phyloP scores from a whole-genome alignment of 37 sponge, comb jelly and placozoan genomes.

The Ephydatia muelleri region DNA sequence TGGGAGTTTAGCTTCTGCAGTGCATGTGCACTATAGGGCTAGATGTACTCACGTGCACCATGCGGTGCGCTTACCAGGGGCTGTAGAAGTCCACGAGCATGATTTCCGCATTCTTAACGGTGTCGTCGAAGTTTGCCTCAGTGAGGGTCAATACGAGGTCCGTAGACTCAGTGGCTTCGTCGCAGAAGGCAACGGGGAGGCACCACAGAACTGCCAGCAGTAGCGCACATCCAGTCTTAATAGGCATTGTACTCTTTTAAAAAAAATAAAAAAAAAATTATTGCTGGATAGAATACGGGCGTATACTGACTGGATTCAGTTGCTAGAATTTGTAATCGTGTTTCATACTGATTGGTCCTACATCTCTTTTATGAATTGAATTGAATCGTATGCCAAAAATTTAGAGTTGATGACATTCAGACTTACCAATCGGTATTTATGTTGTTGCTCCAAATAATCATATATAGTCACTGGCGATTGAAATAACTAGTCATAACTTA shows the following conservation, averaged over 20 bases:
- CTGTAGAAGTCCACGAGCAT: slow-evolving; percentile 64
- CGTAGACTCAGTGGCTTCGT: not conserved
- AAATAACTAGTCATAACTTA: not conserved
- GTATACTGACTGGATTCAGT: no score
- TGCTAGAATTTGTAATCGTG: no score
- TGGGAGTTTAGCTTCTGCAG: no score
- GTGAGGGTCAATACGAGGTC: slow-evolving; percentile 26
- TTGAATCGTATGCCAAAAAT: no score
- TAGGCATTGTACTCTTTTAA: not conserved
- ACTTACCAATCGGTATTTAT: no score
- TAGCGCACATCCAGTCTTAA: not conserved
- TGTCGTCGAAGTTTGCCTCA: slow-evolving; percentile 50
- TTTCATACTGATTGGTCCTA: no score
- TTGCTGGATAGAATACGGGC: not conserved
- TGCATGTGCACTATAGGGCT: no score
- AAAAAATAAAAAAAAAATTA: not conserved
- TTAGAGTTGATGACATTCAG: no score
- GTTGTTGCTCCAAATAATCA: no score
- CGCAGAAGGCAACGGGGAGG: not conserved
- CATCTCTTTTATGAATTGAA: no score
- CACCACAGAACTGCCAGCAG: not conserved
- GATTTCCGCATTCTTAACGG: slow-evolving; percentile 46
- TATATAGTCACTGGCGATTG: no score
- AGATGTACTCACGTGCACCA: no score
- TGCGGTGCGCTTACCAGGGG: slow-evolving; percentile 63